phyloP scores from a whole-genome alignment of 2,113 vertebrate genomes.

The Macroglossus sobrinus region DNA sequence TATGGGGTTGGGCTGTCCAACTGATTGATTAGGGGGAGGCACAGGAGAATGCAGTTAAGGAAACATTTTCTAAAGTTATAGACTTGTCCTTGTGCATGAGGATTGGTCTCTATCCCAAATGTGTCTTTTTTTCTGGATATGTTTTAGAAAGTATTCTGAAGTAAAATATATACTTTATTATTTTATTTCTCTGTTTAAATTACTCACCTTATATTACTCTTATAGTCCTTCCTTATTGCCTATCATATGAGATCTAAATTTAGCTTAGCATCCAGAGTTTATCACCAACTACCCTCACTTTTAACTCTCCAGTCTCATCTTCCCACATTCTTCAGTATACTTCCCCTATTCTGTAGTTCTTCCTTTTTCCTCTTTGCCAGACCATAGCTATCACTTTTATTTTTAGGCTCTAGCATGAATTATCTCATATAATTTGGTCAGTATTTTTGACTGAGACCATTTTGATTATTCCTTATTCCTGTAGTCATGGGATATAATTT shows the following conservation, averaged over 20 bases:
- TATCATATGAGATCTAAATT: background rate
- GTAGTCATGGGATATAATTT: constrained; percentile 28
- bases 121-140: background rate
- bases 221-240: background rate
- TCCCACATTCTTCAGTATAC: background rate
- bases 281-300: background rate
- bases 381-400: background rate
- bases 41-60: background rate
- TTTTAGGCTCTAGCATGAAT: background rate
- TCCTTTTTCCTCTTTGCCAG: background rate
- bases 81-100: background rate
- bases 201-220: background rate
- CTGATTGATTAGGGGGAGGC: background rate
- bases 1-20: background rate
- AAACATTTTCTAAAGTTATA: background rate
- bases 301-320: background rate
- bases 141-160: constrained; percentile 28
- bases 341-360: background rate
- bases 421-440: background rate
- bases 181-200: constrained; percentile 39
- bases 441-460: background rate
- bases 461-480: constrained; percentile 23
- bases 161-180: constrained; percentile 16
- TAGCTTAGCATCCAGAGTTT: background rate
- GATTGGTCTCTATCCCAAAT: background rate